Percentiles rank a stretch among this genome's conserved stretches.
Conservation (phyloP, 2,888 invertebrate species). For the Poecilus cupreus region DNA sequence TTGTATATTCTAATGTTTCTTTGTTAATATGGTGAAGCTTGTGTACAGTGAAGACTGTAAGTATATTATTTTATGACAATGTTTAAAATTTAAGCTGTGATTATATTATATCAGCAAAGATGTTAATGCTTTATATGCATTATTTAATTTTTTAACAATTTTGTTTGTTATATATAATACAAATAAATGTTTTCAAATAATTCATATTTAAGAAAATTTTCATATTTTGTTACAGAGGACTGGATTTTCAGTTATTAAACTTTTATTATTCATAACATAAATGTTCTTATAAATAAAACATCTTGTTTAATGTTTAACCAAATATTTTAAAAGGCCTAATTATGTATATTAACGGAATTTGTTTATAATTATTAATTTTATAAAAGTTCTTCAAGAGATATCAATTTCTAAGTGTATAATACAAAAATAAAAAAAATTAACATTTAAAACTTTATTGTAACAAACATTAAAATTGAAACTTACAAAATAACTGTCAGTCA, state of each 20-base stretch:
- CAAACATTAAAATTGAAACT: neutral
- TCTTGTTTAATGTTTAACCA: too few relatives aligned
- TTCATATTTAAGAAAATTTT: neutral
- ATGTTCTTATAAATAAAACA: too few relatives aligned
- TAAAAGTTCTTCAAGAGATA: neutral
- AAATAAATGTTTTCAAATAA: constrained; percentile 23
- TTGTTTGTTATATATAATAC: constrained; percentile 29
- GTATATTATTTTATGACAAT: constrained; percentile 30
- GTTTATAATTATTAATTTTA: neutral
- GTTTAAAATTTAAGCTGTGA: constrained; percentile 43
- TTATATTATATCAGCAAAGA: constrained; percentile 25
- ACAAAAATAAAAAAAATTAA: too few relatives aligned
- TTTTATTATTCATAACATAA: too few relatives aligned
- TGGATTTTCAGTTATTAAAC: neutral
- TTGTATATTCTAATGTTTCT: constrained; percentile 28
- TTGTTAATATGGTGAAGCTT: constrained; percentile 40
- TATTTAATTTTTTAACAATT: constrained; percentile 41
- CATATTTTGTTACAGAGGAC: neutral
- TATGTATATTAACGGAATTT: too few relatives aligned
- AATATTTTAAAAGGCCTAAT: too few relatives aligned
- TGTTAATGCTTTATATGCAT: constrained; percentile 35
- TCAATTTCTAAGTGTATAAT: neutral
- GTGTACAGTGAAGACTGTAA: constrained; percentile 15
- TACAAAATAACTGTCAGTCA: neutral
- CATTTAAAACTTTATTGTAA: neutral